A percentile compares a stretch with the other conserved stretches of the same genome.
Evolutionary conservation across 2,113 vertebrate species (phyloP).

Genomic region (Chionis minor): DNA sequence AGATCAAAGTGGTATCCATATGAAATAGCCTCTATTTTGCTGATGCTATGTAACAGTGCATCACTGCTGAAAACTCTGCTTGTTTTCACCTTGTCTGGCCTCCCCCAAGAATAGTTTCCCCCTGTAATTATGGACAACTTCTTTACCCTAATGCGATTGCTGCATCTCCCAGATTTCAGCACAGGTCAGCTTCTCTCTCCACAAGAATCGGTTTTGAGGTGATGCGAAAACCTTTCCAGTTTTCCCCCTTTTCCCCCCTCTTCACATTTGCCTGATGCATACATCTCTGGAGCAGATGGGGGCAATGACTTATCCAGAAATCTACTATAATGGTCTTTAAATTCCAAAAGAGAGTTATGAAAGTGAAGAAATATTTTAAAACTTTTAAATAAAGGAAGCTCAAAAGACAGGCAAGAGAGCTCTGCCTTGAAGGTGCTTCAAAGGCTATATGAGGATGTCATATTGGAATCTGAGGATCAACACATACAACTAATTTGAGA

Average conservation of each 20-base stretch:
- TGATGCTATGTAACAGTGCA: not conserved
- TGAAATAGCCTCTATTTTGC: not conserved
- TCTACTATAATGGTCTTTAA: not conserved
- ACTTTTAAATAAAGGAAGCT: not conserved
- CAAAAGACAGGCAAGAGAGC: not conserved
- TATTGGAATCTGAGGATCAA: not conserved
- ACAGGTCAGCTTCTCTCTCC: not conserved
- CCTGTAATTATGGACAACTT: not conserved
- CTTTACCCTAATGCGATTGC: not conserved
- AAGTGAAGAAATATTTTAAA: not conserved
- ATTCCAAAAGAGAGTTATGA: not conserved
- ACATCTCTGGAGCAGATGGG: not conserved
- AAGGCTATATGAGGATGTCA: not conserved
- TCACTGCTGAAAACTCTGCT: not conserved
- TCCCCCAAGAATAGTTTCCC: not conserved
- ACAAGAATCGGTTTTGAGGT: not conserved
- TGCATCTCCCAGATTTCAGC: not conserved
- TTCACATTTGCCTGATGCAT: not conserved
- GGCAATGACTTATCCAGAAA: not conserved
- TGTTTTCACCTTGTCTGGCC: not conserved
- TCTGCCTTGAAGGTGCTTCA: not conserved
- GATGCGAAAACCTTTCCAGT: not conserved
- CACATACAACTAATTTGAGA: not conserved
- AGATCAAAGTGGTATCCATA: not conserved
- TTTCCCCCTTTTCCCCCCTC: not conserved